Evolutionary conservation across 2,797 vertebrate species (phyloP).

Genomic region (Botia kubotai): DNA sequence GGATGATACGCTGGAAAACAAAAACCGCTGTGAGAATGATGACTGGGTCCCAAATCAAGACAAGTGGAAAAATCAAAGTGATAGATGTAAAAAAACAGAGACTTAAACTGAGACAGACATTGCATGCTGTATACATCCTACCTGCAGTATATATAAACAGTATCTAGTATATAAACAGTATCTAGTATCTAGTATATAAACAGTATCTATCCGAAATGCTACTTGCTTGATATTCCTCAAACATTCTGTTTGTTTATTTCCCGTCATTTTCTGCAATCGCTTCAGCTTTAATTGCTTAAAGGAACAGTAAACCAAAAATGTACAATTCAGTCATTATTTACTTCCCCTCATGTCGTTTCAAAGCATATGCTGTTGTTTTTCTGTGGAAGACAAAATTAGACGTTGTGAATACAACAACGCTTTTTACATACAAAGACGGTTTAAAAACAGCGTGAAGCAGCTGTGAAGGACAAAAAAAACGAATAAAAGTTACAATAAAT

Average conservation of each 20-base stretch:
- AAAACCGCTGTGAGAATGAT: slow-evolving; percentile 40
- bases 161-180: too few relatives aligned
- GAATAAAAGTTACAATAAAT: not conserved
- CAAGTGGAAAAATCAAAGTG: slow-evolving; percentile 12
- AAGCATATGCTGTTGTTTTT: not conserved
- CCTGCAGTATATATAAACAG: not conserved
- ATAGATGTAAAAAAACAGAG: slow-evolving; percentile 21
- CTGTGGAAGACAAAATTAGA: too few relatives aligned
- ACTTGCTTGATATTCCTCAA: not conserved
- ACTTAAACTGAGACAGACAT: not conserved
- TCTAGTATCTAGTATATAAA: too few relatives aligned
- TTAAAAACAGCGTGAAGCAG: not conserved
- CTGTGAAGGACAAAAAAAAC: not conserved
- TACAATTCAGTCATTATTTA: slow-evolving; percentile 4
- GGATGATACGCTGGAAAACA: slow-evolving; percentile 35
- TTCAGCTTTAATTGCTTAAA: not conserved
- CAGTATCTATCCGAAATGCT: not conserved
- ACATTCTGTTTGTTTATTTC: not conserved
- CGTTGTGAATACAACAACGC: too few relatives aligned
- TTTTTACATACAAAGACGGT: too few relatives aligned
- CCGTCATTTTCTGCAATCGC: not conserved
- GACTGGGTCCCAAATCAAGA: slow-evolving; percentile 34
- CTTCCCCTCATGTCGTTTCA: not conserved
- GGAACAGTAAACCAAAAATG: not conserved
- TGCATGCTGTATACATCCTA: not conserved